Evolutionary conservation across 2,888 invertebrate genomes (phyloP).

Genomic region (Xylophagus ater): DNA sequence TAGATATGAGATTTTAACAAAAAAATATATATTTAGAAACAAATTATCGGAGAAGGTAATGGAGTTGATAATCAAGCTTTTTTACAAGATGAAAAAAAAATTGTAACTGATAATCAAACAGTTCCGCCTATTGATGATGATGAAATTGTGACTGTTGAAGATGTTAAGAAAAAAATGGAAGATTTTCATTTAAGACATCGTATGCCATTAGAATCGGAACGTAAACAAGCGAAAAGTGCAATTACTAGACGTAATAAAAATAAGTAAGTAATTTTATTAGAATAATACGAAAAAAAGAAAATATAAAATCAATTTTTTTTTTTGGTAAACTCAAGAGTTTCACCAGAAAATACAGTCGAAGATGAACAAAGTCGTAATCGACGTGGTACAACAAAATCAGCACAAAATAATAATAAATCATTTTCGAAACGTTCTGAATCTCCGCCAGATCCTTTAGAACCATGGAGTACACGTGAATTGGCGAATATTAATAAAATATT

Average conservation of each 20-base stretch:
- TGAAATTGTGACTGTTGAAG: slow-evolving; percentile 32
- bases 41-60: background rate
- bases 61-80: slow-evolving; percentile 11
- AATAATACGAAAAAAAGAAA: no score
- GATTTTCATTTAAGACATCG: slow-evolving; percentile 35
- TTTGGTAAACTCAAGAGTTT: slow-evolving; percentile 24
- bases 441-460: slow-evolving; percentile 54
- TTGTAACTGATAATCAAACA: no score
- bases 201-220: slow-evolving; percentile 30
- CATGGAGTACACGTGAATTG: slow-evolving; percentile 61
- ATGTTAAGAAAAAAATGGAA: slow-evolving; percentile 37
- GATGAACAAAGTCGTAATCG: slow-evolving; percentile 27
- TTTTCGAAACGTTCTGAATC: slow-evolving; percentile 30
- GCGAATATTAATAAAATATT: slow-evolving; percentile 60
- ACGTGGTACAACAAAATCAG: slow-evolving; percentile 21
- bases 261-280: slow-evolving; percentile 15
- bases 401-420: slow-evolving; percentile 5
- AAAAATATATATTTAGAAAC: background rate
- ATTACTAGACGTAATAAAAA: slow-evolving; percentile 32
- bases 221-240: slow-evolving; percentile 31
- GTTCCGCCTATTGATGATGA: no score
- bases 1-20: background rate
- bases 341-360: slow-evolving; percentile 28
- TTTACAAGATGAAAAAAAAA: slow-evolving; percentile 25
- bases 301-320: background rate